Percentiles rank a stretch among this genome's conserved stretches.
These are phyloP conservation scores for Marmota monax DNA, from an alignment of 2,113 vertebrate species.

Conservation along the genomic window DNA sequence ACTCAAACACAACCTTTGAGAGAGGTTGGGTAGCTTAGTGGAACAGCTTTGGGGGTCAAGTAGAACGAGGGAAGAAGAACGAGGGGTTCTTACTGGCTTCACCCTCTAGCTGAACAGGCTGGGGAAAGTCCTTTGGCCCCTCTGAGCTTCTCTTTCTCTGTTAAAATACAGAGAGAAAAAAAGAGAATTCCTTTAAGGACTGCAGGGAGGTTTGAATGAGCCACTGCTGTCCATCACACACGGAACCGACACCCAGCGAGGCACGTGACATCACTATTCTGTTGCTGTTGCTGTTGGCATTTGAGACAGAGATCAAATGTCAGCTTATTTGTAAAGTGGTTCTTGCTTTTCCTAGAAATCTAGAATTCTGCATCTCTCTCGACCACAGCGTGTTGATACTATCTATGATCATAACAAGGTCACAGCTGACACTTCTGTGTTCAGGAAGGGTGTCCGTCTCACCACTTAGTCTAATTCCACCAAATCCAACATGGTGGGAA, in stretches of 20 bases:
- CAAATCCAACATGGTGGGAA: neutral
- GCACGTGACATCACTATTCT: neutral
- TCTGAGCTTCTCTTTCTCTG: neutral
- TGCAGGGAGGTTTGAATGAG: neutral
- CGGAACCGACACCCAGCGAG: neutral
- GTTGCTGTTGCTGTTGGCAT: neutral
- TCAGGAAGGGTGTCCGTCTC: neutral
- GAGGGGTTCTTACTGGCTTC: neutral
- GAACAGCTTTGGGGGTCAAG: neutral
- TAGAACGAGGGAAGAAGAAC: neutral
- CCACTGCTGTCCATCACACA: neutral
- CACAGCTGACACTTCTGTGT: neutral
- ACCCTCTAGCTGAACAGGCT: neutral
- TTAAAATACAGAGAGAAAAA: neutral
- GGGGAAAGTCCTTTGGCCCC: neutral
- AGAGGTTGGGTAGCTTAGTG: neutral
- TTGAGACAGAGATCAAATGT: neutral
- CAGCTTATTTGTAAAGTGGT: neutral
- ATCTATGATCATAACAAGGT: neutral
- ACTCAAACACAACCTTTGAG: neutral
- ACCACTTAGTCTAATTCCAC: neutral
- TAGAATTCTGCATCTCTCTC: neutral
- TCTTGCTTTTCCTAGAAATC: neutral
- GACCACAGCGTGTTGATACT: neutral
- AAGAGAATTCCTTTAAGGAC: neutral